Percentiles rank a stretch among this genome's conserved stretches.
Evolutionary conservation across 2,113 vertebrate species (phyloP).

Genomic region (Hemibagrus wyckioides): DNA sequence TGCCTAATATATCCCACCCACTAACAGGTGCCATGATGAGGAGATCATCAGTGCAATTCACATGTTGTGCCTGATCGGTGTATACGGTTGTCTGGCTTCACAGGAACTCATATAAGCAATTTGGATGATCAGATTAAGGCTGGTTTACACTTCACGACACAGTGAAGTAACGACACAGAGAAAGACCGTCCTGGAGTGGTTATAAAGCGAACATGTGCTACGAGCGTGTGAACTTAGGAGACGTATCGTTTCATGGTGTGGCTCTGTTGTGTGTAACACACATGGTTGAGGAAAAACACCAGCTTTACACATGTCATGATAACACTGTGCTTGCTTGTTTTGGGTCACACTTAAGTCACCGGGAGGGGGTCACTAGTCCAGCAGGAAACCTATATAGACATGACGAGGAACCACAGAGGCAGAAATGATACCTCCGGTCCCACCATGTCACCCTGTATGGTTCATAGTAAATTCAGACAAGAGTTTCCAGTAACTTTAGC

Average conservation of each 20-base stretch:
- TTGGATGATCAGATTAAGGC: background rate
- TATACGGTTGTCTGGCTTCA: too few relatives aligned
- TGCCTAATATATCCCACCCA: too few relatives aligned
- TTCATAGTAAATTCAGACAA: background rate
- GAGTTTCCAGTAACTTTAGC: background rate
- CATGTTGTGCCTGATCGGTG: too few relatives aligned
- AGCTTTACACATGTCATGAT: background rate
- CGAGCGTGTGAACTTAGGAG: background rate
- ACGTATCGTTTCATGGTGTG: background rate
- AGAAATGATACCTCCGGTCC: too few relatives aligned
- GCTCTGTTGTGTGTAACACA: background rate
- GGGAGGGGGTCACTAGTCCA: background rate
- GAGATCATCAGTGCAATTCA: too few relatives aligned
- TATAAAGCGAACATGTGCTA: background rate
- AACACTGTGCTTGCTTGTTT: background rate
- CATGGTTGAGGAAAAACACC: background rate
- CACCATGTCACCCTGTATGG: background rate
- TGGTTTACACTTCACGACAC: background rate
- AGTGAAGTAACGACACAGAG: too few relatives aligned
- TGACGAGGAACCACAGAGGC: background rate
- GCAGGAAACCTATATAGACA: background rate
- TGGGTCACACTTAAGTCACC: background rate
- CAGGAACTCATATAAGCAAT: background rate
- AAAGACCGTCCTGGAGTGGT: background rate
- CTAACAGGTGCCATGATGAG: too few relatives aligned